Evolutionary conservation across 2,888 invertebrate species (phyloP).

Genomic region (Psylliodes chrysocephalus): DNA sequence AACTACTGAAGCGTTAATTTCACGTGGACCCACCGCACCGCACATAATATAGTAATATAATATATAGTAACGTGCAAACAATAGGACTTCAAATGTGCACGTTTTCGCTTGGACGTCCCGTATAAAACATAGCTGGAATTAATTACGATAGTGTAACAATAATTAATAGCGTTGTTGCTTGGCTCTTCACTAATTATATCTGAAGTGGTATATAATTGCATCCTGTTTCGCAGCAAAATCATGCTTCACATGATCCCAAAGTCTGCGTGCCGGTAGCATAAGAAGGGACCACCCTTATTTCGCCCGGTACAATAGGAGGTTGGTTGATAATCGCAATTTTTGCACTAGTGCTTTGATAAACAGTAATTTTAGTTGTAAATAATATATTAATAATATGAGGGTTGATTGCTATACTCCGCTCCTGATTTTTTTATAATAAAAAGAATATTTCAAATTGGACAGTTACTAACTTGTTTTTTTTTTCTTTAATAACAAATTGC

Average conservation of each 20-base stretch:
- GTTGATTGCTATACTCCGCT: too few species aligned
- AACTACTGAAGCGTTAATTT: not conserved
- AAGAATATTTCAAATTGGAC: too few species aligned
- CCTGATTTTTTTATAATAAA: too few species aligned
- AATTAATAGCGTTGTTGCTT: conserved; percentile 47
- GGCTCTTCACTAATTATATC: conserved; percentile 48
- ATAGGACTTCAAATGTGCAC: not conserved
- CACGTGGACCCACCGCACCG: not conserved
- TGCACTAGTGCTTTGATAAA: too few species aligned
- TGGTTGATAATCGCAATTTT: too few species aligned
- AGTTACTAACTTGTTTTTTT: too few species aligned
- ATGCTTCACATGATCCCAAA: conserved; percentile 43
- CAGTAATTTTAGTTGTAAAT: too few species aligned
- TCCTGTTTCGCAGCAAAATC: conserved; percentile 49
- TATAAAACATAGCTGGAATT: conserved; percentile 32
- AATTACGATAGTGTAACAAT: conserved; percentile 47
- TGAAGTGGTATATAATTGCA: conserved; percentile 51
- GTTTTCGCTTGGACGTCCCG: not conserved
- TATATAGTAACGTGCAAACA: not conserved
- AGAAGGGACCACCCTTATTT: not conserved
- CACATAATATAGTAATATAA: too few species aligned
- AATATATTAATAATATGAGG: too few species aligned
- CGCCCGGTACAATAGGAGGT: too few species aligned
- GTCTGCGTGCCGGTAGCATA: not conserved
- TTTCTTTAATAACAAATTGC: too few species aligned